A percentile compares a stretch with the other conserved stretches of the same genome.
Conservation (phyloP, 1,140 invertebrate species). For the Heliconius melpomene region DNA sequence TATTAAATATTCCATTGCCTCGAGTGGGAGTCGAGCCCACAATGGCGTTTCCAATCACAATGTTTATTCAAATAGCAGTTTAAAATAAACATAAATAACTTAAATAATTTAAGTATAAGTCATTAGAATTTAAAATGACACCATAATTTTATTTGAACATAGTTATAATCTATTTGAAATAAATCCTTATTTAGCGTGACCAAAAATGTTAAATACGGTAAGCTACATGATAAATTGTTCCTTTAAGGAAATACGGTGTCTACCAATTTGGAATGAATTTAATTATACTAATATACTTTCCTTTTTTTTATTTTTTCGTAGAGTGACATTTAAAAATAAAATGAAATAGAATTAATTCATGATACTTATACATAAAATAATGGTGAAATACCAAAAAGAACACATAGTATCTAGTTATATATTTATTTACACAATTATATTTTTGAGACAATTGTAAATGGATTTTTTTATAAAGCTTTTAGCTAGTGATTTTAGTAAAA, state of each 20-base stretch:
- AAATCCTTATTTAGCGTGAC: conserved; percentile 8
- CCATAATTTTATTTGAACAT: neutral
- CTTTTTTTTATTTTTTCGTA: neutral
- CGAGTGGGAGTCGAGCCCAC: no score
- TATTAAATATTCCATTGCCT: no score
- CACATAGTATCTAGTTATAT: no score
- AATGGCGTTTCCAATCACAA: no score
- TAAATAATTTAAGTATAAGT: neutral
- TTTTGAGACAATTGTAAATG: no score
- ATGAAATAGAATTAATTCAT: no score
- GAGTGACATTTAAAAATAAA: neutral
- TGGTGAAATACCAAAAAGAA: no score
- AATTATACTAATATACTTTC: neutral
- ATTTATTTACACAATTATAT: no score
- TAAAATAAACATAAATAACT: neutral
- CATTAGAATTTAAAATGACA: neutral
- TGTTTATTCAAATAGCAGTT: no score
- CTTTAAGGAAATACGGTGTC: conserved; percentile 12
- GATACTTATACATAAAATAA: no score
- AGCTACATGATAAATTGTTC: conserved; percentile 10
- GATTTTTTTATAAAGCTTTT: no score
- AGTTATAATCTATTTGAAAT: neutral
- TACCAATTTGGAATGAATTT: neutral
- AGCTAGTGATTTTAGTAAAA: no score
- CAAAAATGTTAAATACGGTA: conserved; percentile 6